phyloP scores from a whole-genome alignment of 2,797 vertebrate genomes.

The Pseudocheirus occidentalis region DNA sequence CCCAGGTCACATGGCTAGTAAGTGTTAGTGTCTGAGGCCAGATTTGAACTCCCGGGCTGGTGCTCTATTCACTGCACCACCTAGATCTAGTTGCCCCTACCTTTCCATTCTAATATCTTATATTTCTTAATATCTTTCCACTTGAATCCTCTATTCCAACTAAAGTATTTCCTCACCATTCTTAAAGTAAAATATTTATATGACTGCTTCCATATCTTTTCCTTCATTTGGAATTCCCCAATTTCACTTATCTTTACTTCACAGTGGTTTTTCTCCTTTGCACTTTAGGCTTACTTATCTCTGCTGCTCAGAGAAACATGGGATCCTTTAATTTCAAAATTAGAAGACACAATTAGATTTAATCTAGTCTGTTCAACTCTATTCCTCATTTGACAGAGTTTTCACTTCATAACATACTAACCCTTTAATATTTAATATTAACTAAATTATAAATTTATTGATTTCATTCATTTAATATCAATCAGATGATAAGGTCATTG shows the following conservation, averaged over 20 bases:
- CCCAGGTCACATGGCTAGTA: no score
- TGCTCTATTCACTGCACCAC: no score
- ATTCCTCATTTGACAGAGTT: neutral
- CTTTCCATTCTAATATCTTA: neutral
- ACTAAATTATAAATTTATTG: neutral
- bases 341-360: neutral
- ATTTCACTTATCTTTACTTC: neutral
- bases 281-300: neutral
- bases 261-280: neutral
- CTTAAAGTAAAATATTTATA: neutral
- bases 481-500: neutral
- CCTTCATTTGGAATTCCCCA: neutral
- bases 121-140: neutral
- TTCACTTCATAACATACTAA: neutral
- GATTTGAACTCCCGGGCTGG: no score
- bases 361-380: neutral
- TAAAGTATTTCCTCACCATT: neutral
- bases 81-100: neutral
- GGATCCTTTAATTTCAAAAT: neutral
- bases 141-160: neutral
- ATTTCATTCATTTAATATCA: neutral
- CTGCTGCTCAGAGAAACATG: neutral
- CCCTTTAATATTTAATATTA: neutral
- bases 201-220: neutral
- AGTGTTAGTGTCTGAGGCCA: no score